Base-by-base conservation (phyloP, 2,797 vertebrate genomes). In the Eulemur coronatus region DNA sequence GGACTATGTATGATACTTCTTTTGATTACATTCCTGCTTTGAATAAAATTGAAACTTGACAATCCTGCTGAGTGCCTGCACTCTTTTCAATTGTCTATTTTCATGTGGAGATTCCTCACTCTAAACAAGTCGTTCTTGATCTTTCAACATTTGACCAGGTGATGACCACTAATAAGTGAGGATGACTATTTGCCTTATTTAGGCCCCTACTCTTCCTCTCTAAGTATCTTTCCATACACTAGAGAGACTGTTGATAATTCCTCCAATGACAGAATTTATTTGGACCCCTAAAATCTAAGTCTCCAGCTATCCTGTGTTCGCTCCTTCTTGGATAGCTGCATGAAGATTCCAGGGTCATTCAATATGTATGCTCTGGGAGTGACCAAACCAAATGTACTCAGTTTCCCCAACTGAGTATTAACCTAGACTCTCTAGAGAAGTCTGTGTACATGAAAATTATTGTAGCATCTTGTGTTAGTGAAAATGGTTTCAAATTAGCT, bases 401-500 rank as follows among this genome's bases (percentile, higher is more conserved):
- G 28, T 79, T 95, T 97, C 75, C n/a, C 26, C 41, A 80, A 85
- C 26, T 82, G 43, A 50, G 35, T 65, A 30, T 70, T 95, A 22
- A 65, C 75, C 48, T 87, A 91, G 80, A 20, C 46, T 43, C 79
- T 65, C 33, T 41, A 78, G 43, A 85, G 59, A 63, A 41, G 20
- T 94, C 50, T 52, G 33, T n/a, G 5, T 67, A 50, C 52, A 28
- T 95, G 57, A 76, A 61, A 94, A 90, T 90, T 69, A 82, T 46
- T 5, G 26, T 24, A 46, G 67, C 38, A 73, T 57, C 73, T 73
- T 88, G 48, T 75, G 55, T 69, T 69, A 30, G 30, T 72, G 86
- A 96, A 87, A 88, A 96, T 38, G 4, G 24, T 84, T 97, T 80
- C 59, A 88, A 75, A 85, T 86, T 43, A 61, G 55, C 35, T 76